phyloP scores from a whole-genome alignment of 2,113 vertebrate species.

The Limnothrissa miodon region DNA sequence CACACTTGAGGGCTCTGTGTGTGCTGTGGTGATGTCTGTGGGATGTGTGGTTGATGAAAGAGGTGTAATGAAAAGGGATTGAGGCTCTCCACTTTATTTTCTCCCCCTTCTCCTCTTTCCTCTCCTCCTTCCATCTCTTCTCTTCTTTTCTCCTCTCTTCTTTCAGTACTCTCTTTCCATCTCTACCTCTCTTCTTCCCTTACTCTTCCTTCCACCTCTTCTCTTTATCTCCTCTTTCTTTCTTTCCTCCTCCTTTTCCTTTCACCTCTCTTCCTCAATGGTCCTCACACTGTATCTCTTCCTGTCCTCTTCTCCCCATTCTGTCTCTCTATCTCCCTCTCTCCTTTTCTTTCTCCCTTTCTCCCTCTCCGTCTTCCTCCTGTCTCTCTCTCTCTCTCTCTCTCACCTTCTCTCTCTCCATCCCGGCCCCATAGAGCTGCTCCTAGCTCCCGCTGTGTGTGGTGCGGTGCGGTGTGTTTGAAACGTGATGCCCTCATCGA shows the following conservation, averaged over 20 bases:
- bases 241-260: background rate
- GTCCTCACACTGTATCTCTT: constrained; percentile 15
- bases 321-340: background rate
- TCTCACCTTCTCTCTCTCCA: constrained; percentile 42
- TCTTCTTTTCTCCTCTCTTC: constrained; percentile 2
- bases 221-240: no score
- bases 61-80: no score
- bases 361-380: background rate
- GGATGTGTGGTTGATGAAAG: no score
- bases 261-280: background rate
- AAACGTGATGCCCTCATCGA: constrained; percentile 72
- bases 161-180: no score
- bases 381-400: constrained; percentile 15
- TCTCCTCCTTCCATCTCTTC: constrained; percentile 25
- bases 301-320: background rate
- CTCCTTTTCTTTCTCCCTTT: no score
- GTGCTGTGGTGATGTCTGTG: no score
- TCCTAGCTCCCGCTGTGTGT: background rate
- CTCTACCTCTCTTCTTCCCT: background rate
- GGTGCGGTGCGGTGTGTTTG: constrained; percentile 54
- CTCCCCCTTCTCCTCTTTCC: background rate
- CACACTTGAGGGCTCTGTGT: no score
- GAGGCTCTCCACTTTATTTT: background rate
- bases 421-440: constrained; percentile 61
- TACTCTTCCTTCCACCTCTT: background rate